phyloP scores from a whole-genome alignment of 2,797 vertebrate species.

The Champsocephalus esox region DNA sequence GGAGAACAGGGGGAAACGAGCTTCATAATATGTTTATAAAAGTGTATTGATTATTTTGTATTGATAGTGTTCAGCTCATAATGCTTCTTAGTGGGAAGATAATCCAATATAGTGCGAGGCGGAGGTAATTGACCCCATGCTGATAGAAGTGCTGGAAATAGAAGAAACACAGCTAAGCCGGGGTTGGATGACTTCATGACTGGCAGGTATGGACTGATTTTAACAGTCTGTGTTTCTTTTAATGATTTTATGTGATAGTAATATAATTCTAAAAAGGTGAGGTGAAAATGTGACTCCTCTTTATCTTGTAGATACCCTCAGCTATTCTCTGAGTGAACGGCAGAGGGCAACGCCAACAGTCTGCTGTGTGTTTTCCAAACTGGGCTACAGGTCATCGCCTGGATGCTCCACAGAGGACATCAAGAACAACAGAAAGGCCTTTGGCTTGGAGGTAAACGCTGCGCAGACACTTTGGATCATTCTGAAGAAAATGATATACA shows the following conservation, averaged over 20 bases:
- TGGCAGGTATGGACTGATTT: conserved; percentile 20
- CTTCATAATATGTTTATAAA: conserved; percentile 19
- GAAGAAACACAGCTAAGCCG: conserved; percentile 1
- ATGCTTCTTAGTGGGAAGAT: conserved; percentile 61
- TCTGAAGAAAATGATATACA: not conserved
- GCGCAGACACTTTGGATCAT: not conserved
- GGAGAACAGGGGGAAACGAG: not conserved
- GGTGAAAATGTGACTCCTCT: not conserved
- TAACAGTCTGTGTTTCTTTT: not conserved
- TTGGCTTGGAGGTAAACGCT: conserved; percentile 29
- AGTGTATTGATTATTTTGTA: conserved; percentile 70
- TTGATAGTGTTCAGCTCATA: conserved; percentile 60
- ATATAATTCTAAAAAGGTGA: not conserved
- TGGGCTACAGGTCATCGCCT: conserved; percentile 73
- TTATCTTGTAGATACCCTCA: not conserved
- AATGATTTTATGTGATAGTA: not conserved
- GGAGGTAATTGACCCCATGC: conserved; percentile 69
- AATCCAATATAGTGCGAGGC: conserved; percentile 65
- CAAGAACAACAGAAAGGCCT: conserved; percentile 49
- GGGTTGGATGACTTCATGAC: conserved; percentile 49
- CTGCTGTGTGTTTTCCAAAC: conserved; percentile 39
- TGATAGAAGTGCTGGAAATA: conserved; percentile 52
- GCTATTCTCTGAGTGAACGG: conserved; percentile 58
- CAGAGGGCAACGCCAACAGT: conserved; percentile 77
- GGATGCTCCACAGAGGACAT: conserved; percentile 62